Evolutionary conservation across 2,888 invertebrate species (phyloP).

Genomic region (Opisthograptis luteolata): DNA sequence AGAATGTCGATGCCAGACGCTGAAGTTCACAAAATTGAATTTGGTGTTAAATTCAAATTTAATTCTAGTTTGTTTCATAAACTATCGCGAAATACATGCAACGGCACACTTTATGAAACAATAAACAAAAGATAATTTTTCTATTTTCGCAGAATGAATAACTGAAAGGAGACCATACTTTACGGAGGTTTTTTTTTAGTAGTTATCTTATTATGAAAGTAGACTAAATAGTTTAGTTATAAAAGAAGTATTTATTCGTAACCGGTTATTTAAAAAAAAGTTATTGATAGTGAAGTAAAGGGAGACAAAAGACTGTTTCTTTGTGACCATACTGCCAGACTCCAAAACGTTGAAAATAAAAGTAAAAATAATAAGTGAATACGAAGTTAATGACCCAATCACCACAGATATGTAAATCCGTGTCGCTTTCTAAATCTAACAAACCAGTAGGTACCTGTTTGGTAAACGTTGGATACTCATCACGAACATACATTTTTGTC

Average conservation of each 20-base stretch:
- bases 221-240: too few relatives aligned
- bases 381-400: slow-evolving; percentile 14
- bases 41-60: slow-evolving; percentile 3
- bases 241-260: too few relatives aligned
- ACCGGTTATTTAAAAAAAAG: too few relatives aligned
- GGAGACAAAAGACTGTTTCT: too few relatives aligned
- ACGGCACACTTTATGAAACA: not conserved
- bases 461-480: slow-evolving; percentile 14
- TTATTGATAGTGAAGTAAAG: too few relatives aligned
- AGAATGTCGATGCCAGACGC: slow-evolving; percentile 4
- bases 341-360: too few relatives aligned
- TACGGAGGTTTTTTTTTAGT: too few relatives aligned
- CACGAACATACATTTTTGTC: slow-evolving; percentile 2
- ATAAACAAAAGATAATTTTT: not conserved
- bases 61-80: slow-evolving; percentile 1
- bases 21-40: slow-evolving; percentile 8
- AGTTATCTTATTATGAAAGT: too few relatives aligned
- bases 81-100: slow-evolving; percentile 4
- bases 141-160: too few relatives aligned
- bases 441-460: slow-evolving; percentile 21
- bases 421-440: slow-evolving; percentile 27
- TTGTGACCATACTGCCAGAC: too few relatives aligned
- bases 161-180: too few relatives aligned
- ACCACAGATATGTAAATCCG: slow-evolving; percentile 8
- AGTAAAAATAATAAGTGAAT: too few relatives aligned